Percentiles rank a stretch among this genome's conserved stretches.
Conservation (phyloP, 2,888 invertebrate genomes). For the Blastobasis adustella region DNA sequence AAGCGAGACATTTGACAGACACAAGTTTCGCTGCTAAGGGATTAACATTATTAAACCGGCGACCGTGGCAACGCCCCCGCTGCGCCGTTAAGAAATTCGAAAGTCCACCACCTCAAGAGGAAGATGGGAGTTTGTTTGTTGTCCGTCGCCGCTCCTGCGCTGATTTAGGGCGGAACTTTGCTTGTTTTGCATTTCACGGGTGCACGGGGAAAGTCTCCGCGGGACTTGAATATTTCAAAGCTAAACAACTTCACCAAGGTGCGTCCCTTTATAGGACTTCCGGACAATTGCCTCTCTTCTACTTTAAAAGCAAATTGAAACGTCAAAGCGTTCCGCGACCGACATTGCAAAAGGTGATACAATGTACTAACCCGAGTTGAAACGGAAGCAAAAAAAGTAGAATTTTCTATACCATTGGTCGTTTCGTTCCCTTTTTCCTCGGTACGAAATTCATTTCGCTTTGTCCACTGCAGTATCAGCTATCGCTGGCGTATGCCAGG, state of each 20-base stretch:
- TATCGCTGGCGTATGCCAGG: constrained; percentile 31
- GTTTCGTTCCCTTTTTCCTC: constrained; percentile 33
- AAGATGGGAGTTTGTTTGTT: constrained; percentile 61
- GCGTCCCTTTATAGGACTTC: constrained; percentile 51
- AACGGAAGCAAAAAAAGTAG: too few species aligned
- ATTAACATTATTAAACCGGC: too few species aligned
- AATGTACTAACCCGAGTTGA: too few species aligned
- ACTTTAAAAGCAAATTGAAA: constrained; percentile 34
- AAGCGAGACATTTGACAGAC: too few species aligned
- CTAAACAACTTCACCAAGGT: constrained; percentile 49
- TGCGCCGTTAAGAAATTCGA: constrained; percentile 26
- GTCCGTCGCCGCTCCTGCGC: constrained; percentile 45
- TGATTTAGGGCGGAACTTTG: constrained; percentile 66
- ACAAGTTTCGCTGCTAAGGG: too few species aligned
- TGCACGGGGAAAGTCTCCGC: constrained; percentile 54
- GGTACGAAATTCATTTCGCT: constrained; percentile 44
- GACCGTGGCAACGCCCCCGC: too few species aligned
- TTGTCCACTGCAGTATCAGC: constrained; percentile 39
- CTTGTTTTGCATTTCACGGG: constrained; percentile 67
- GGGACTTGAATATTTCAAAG: constrained; percentile 67
- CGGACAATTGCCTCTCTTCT: constrained; percentile 39
- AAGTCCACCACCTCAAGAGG: constrained; percentile 27
- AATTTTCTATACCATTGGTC: too few species aligned
- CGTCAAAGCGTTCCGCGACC: constrained; percentile 4
- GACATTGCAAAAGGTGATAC: too few species aligned